Percentiles rank a stretch among this genome's conserved stretches.
These are phyloP conservation scores for Myzus persicae DNA, from an alignment of 1,140 invertebrate genomes.

Conservation along the genomic window DNA sequence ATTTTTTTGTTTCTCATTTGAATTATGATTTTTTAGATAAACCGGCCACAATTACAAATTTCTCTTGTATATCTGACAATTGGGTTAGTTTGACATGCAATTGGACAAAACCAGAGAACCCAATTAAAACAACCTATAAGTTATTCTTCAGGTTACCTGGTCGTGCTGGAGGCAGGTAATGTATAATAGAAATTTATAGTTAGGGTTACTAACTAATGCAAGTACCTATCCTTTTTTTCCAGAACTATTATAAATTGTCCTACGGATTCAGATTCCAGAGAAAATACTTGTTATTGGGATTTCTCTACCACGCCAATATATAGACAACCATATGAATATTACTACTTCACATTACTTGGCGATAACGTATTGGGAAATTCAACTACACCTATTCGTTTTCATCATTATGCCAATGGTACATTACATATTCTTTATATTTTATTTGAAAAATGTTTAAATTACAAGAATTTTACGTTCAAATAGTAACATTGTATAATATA, in stretches of 20 bases:
- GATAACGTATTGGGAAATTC: constrained; percentile 69
- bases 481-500: not conserved
- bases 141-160: constrained; percentile 68
- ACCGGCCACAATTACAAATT: constrained; percentile 68
- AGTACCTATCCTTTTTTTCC: not conserved
- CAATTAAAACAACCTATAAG: constrained; percentile 68
- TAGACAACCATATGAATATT: constrained; percentile 69
- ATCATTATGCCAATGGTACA: constrained; percentile 70
- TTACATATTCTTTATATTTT: not conserved
- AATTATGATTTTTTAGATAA: constrained; percentile 40
- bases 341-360: constrained; percentile 68
- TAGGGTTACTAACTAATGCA: not conserved
- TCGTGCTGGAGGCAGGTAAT: constrained; percentile 62
- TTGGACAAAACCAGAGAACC: constrained; percentile 69
- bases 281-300: constrained; percentile 68
- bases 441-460: not conserved
- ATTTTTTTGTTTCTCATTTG: not conserved
- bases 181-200: not conserved
- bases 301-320: constrained; percentile 69
- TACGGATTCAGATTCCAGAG: constrained; percentile 59
- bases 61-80: constrained; percentile 73
- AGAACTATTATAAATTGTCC: constrained; percentile 61
- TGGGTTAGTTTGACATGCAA: constrained; percentile 73
- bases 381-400: constrained; percentile 67
- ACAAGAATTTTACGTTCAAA: not conserved